phyloP scores from a whole-genome alignment of 2,888 invertebrate genomes.

The Orchestes rusci region DNA sequence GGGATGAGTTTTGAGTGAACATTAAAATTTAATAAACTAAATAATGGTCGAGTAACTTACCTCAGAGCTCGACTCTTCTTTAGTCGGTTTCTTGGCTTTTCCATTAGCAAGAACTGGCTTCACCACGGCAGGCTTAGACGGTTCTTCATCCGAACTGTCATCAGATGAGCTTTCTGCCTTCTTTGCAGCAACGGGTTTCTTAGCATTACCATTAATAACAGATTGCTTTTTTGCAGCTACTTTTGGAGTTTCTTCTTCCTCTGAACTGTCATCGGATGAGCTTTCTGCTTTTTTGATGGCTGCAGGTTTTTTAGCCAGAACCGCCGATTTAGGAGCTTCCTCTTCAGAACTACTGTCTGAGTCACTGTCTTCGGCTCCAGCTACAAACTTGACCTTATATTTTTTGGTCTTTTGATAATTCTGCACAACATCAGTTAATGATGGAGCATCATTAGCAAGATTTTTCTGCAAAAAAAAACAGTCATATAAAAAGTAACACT shows the following conservation, averaged over 20 bases:
- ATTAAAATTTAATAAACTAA: background rate
- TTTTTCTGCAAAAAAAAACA: conserved; percentile 13
- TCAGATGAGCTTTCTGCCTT: conserved; percentile 28
- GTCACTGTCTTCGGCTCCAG: conserved; percentile 7
- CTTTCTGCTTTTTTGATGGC: conserved; percentile 25
- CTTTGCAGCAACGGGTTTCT: background rate
- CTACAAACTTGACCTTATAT: conserved; percentile 13
- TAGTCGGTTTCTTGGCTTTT: conserved; percentile 1
- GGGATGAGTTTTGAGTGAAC: too few relatives aligned
- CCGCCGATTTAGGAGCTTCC: conserved; percentile 15
- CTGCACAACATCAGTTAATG: conserved; percentile 12
- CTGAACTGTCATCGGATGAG: conserved; percentile 33
- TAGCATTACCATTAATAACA: background rate
- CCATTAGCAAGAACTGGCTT: conserved; percentile 9
- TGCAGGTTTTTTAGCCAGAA: conserved; percentile 17
- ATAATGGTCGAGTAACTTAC: too few relatives aligned
- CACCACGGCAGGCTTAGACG: conserved; percentile 21
- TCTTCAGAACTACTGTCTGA: conserved; percentile 32
- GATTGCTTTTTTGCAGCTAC: too few relatives aligned
- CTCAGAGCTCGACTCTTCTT: conserved; percentile 16
- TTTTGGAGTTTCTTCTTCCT: conserved; percentile 33
- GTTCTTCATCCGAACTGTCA: conserved; percentile 35
- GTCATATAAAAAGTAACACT: conserved; percentile 1
- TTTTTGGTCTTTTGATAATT: conserved; percentile 15
- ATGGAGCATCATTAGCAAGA: conserved; percentile 13